A percentile compares a stretch with the other conserved stretches of the same genome.
phyloP scores from a whole-genome alignment of 2,113 vertebrate genomes.

The Empidonax alnorum region DNA sequence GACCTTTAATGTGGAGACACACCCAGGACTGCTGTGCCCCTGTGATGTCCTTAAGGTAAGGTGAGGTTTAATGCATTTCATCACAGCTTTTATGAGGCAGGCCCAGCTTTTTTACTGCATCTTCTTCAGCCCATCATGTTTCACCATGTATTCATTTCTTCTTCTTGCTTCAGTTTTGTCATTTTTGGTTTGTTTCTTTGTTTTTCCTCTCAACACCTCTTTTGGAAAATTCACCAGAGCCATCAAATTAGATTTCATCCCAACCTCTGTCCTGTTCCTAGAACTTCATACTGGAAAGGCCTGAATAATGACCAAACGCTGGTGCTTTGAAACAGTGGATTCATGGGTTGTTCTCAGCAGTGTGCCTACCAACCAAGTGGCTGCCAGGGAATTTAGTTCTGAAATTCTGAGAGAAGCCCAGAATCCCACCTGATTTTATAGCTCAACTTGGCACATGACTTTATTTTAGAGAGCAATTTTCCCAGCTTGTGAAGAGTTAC shows the following conservation, averaged over 20 bases:
- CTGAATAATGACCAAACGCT: not conserved
- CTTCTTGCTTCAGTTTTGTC: not conserved
- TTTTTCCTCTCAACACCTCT: not conserved
- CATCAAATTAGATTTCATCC: not conserved
- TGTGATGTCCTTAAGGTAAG: constrained; percentile 83
- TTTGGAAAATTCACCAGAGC: not conserved
- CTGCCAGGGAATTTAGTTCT: not conserved
- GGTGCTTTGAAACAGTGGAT: not conserved
- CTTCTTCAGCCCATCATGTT: not conserved
- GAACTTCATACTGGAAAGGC: not conserved
- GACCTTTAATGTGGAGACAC: constrained; percentile 78
- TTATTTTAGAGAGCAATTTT: not conserved
- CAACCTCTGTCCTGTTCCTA: not conserved
- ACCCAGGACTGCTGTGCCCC: constrained; percentile 62
- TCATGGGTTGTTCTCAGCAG: not conserved
- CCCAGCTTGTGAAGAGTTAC: not conserved
- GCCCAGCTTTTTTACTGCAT: not conserved
- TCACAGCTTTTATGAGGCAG: not conserved
- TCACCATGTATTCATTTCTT: not conserved
- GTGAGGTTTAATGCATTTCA: not conserved
- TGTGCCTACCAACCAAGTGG: not conserved
- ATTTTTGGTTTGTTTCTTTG: not conserved
- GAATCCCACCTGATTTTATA: not conserved
- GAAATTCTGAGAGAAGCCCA: not conserved
- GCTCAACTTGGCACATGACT: not conserved